These are phyloP conservation scores for Cephus spinipes DNA, from an alignment of 2,888 invertebrate genomes.

Conservation along the genomic window DNA sequence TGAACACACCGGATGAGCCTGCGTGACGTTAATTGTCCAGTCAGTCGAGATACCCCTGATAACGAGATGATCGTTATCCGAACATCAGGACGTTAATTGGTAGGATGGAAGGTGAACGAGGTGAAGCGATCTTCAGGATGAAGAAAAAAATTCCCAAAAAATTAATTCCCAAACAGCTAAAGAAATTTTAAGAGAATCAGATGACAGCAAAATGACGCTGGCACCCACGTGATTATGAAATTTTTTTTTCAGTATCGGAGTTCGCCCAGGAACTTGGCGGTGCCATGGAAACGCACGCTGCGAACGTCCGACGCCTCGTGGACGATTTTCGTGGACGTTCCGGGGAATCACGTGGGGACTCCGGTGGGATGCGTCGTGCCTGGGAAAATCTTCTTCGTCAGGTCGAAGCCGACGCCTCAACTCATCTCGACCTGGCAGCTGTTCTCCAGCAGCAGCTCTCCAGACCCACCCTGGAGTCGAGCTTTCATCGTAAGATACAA, in stretches of 20 bases:
- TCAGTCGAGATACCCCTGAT: neutral
- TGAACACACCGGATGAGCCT: neutral
- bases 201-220: neutral
- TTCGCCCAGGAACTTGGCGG: conserved; percentile 91
- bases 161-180: neutral
- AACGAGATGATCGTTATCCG: neutral
- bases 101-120: neutral
- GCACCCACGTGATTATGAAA: neutral
- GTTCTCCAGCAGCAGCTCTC: conserved; percentile 78
- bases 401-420: conserved; percentile 89
- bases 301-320: conserved; percentile 86
- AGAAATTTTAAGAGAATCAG: neutral
- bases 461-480: conserved; percentile 85
- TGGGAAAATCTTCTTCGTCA: conserved; percentile 93
- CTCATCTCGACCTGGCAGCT: conserved; percentile 86
- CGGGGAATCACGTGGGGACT: conserved; percentile 87
- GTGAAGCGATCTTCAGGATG: neutral
- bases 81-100: neutral
- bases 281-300: conserved; percentile 89
- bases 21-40: neutral
- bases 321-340: conserved; percentile 88
- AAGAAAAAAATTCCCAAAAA: neutral
- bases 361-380: conserved; percentile 85
- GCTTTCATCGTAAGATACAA: conserved; percentile 91
- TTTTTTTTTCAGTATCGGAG: conserved; percentile 79